phyloP scores from a whole-genome alignment of 2,888 invertebrate species.

The Zygothrica quintamaculata region DNA sequence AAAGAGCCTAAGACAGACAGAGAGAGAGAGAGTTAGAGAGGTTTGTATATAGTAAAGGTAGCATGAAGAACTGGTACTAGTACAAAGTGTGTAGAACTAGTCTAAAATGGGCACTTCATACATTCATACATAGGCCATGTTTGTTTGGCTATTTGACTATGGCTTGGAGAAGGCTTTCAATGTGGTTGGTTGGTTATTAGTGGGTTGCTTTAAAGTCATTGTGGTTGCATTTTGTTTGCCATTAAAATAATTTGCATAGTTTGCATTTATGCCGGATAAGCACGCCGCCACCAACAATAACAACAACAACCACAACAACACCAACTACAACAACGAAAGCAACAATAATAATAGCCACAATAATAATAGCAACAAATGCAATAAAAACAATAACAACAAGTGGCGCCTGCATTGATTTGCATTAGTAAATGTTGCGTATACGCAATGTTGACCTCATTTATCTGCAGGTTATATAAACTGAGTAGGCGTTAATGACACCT shows the following conservation, averaged over 20 bases:
- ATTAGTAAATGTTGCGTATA: conserved; percentile 68
- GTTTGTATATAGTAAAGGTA: too few relatives aligned
- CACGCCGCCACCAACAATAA: conserved; percentile 18
- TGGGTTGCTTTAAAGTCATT: conserved; percentile 29
- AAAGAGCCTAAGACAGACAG: neutral
- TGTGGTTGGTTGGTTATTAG: conserved; percentile 55
- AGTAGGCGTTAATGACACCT: conserved; percentile 32
- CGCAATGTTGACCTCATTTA: conserved; percentile 62
- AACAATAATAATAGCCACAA: neutral
- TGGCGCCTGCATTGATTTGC: conserved; percentile 54
- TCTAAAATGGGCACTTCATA: conserved; percentile 16
- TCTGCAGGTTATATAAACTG: conserved; percentile 24
- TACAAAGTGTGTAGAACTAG: conserved; percentile 3
- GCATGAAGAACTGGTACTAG: neutral
- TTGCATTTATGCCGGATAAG: conserved; percentile 52
- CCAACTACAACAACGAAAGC: neutral
- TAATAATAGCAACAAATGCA: conserved; percentile 3
- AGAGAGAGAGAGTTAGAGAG: neutral
- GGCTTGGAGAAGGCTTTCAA: conserved; percentile 10
- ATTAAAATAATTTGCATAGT: conserved; percentile 70
- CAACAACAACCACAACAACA: neutral
- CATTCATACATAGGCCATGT: conserved; percentile 10
- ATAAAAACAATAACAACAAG: conserved; percentile 19
- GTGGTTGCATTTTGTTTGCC: conserved; percentile 59
- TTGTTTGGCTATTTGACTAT: conserved; percentile 34